phyloP scores from a whole-genome alignment of 92 coral and sea anemone genomes.

The Actinostola sp. region DNA sequence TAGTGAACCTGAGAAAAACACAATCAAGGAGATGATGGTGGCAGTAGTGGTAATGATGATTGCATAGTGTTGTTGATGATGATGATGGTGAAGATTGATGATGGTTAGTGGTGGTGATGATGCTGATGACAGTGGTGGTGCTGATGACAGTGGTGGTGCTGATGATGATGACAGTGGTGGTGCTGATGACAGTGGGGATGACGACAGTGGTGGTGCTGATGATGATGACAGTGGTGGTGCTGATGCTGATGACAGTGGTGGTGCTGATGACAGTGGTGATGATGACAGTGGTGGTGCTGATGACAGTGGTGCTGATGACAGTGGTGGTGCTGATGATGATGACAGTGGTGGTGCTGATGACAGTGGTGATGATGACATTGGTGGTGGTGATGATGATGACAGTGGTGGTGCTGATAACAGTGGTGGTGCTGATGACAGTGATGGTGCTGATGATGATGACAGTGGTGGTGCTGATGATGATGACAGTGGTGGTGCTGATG shows the following conservation, averaged over 20 bases:
- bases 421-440: not conserved
- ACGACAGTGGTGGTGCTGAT: not conserved
- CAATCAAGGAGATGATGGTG: not conserved
- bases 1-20: conserved; percentile 74
- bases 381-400: not conserved
- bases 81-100: too few relatives aligned
- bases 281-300: not conserved
- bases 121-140: too few relatives aligned
- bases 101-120: too few relatives aligned
- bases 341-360: not conserved
- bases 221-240: not conserved
- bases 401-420: not conserved
- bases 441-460: not conserved
- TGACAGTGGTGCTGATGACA: not conserved
- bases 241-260: not conserved
- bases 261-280: not conserved
- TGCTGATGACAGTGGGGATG: too few relatives aligned
- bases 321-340: not conserved
- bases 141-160: not conserved
- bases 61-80: too few relatives aligned
- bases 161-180: not conserved
- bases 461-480: not conserved
- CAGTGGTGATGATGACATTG: not conserved
- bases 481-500: not conserved
- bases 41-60: not conserved